phyloP scores from a whole-genome alignment of 2,888 invertebrate species.

The Acleris sparsana region DNA sequence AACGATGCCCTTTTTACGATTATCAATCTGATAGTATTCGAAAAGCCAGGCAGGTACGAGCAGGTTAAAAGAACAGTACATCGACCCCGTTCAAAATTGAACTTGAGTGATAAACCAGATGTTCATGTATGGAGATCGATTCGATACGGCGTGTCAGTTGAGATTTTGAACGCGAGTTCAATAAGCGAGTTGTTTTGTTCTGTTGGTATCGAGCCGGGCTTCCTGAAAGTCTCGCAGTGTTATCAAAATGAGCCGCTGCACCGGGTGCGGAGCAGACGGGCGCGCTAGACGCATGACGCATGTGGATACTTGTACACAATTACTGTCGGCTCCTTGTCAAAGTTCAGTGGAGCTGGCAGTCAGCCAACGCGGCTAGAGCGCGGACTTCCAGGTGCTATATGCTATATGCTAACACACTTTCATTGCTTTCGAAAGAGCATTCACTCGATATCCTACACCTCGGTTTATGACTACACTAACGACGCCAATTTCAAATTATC shows the following conservation, averaged over 20 bases:
- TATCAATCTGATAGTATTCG: constrained; percentile 56
- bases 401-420: constrained; percentile 52
- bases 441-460: constrained; percentile 44
- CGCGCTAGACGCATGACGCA: constrained; percentile 48
- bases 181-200: constrained; percentile 1
- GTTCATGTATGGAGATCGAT: constrained; percentile 28
- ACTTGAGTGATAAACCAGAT: constrained; percentile 34
- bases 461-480: constrained; percentile 44
- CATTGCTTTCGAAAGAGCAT: constrained; percentile 53
- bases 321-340: constrained; percentile 71
- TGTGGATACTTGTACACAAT: constrained; percentile 56
- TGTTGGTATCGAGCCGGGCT: constrained; percentile 14
- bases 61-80: constrained; percentile 58
- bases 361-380: constrained; percentile 70
- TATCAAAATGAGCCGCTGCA: constrained; percentile 4
- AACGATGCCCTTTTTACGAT: constrained; percentile 58
- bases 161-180: constrained; percentile 1
- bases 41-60: constrained; percentile 61
- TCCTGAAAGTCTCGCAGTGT: constrained; percentile 21
- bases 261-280: constrained; percentile 19
- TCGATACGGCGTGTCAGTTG: constrained; percentile 16
- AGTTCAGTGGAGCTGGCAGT: constrained; percentile 80
- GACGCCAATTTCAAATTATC: background rate
- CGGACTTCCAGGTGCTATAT: constrained; percentile 78
- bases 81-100: constrained; percentile 51